Conservation (phyloP, 2,888 invertebrate species). For the Halocaridina rubra region DNA sequence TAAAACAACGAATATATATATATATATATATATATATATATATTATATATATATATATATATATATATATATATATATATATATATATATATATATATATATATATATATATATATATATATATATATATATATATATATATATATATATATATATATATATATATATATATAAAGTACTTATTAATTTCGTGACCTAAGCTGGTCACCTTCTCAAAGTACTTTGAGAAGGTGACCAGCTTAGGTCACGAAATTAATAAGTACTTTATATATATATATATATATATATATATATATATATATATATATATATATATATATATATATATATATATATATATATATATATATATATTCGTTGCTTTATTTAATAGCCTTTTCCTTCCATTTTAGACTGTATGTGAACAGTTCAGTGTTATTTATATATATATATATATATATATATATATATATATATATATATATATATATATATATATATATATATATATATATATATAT, state of each 20-base stretch:
- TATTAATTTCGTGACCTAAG: not conserved
- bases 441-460: not conserved
- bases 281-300: not conserved
- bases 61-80: not conserved
- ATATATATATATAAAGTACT: not conserved
- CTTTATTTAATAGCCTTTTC: too few species aligned
- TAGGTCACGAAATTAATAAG: not conserved
- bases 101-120: not conserved
- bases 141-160: not conserved
- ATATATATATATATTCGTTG: too few species aligned
- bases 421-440: not conserved
- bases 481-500: not conserved
- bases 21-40: not conserved
- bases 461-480: not conserved
- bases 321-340: constrained; percentile 13
- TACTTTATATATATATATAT: not conserved
- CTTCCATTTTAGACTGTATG: too few species aligned
- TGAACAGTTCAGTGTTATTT: too few species aligned
- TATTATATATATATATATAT: not conserved
- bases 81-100: not conserved
- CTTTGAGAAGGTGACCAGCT: not conserved
- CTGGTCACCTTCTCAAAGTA: not conserved
- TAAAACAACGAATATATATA: not conserved
- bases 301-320: not conserved
- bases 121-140: not conserved